A percentile compares a stretch with the other conserved stretches of the same genome.
Evolutionary conservation across 2,888 invertebrate species (phyloP).

Genomic region (Trachelus troglodyta): DNA sequence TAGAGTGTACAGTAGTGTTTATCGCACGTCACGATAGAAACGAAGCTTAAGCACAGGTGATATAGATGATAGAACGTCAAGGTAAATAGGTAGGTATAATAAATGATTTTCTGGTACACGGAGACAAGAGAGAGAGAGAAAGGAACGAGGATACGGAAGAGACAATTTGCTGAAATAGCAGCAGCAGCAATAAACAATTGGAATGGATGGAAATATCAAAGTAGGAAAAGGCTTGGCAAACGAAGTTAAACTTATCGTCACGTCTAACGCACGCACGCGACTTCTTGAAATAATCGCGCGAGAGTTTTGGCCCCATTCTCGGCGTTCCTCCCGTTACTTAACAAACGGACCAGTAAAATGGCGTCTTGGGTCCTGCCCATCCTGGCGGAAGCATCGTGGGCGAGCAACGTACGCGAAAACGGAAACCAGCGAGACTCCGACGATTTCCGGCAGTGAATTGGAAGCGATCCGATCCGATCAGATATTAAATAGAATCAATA

Average conservation of each 20-base stretch:
- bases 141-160: neutral
- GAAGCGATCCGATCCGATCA: neutral
- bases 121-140: neutral
- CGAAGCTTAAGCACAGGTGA: constrained; percentile 57
- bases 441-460: neutral
- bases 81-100: constrained; percentile 2
- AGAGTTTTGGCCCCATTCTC: constrained; percentile 50
- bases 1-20: constrained; percentile 52
- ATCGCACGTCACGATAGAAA: constrained; percentile 53
- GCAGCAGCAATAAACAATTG: neutral
- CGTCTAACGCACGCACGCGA: constrained; percentile 50
- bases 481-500: neutral
- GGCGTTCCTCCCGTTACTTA: neutral
- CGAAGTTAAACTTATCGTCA: constrained; percentile 41
- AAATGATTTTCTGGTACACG: constrained; percentile 7
- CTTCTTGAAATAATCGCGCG: constrained; percentile 46
- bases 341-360: neutral
- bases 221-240: constrained; percentile 36
- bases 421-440: neutral
- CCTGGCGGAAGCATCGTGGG: neutral
- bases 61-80: constrained; percentile 31
- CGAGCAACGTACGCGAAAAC: neutral
- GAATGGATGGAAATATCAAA: neutral
- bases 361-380: neutral
- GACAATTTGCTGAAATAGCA: neutral